Evolutionary conservation across 1,140 invertebrate genomes (phyloP), one percentile per base, ranked within the genome.

Genomic region (Drusus annulatus): DNA sequence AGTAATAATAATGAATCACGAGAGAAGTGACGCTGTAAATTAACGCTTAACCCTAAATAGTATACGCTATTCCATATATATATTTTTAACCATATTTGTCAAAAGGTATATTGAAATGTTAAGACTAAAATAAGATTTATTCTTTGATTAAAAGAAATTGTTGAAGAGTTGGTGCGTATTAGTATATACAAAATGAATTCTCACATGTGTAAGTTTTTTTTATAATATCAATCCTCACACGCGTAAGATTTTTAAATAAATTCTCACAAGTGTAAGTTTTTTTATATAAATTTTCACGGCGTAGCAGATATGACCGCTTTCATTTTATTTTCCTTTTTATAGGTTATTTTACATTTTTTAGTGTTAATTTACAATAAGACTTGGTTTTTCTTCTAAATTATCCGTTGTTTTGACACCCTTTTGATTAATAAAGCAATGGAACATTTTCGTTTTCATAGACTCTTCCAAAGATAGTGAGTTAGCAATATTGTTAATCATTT

Each of bases 391-490:
- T 25, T 25, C 51, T 16, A 54, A 52, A 21, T 54, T 21, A 31
- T 54, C 19, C 19, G 10, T 76, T 76, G 16, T 75, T 75, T 75
- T 56, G 10, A 62, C 28, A 60, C n/a, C 74, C 74, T 76, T 63
- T 62, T 56, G 23, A 62, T 56, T 3, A 51, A 56, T 58, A 71
- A 65, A 23, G 36, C 68, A 71, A 51, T 71, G 68, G 50, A 71
- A 71, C 76, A 63, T 76, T 80, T 80, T 80, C 78, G 78, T 83
- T 83, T 83, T 83, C 76, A 81, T 83, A 80, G 76, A 83, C 78
- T 83, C 82, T 83, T 81, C 82, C 82, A 83, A 83, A 83, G 82
- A 83, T 83, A 83, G 82, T 83, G 82, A 83, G 58, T 83, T 83
- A 83, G 82, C 82, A 83, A 83, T 83, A 83, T 83, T 83, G 82